These are phyloP conservation scores for Stichopus chloronotus DNA, from an alignment of 35 echinoderm and acorn worm species.

Conservation along the genomic window DNA sequence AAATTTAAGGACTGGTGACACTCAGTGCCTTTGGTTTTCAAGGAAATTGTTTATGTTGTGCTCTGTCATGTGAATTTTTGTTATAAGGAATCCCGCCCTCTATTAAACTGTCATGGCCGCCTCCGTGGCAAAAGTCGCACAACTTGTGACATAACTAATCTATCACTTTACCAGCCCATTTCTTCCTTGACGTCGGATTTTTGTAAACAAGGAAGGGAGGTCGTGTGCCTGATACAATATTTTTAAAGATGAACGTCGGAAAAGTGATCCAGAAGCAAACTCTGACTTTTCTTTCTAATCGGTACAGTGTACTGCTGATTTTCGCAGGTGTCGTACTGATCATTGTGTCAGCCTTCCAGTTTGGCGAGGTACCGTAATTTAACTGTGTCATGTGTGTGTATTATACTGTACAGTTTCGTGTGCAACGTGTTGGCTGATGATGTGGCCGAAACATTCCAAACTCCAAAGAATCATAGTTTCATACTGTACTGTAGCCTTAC, in stretches of 20 bases:
- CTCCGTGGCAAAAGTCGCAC: slow-evolving; percentile 45
- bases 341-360: slow-evolving; percentile 94
- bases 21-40: too few relatives aligned
- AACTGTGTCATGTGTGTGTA: background rate
- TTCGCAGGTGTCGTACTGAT: slow-evolving; percentile 79
- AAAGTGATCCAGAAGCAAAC: slow-evolving; percentile 97
- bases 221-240: background rate
- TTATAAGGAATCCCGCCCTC: slow-evolving; percentile 21
- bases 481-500: too few relatives aligned
- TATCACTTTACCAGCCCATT: too few relatives aligned
- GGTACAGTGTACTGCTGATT: slow-evolving; percentile 80
- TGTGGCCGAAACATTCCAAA: background rate
- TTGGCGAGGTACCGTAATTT: slow-evolving; percentile 83
- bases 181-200: background rate
- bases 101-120: slow-evolving; percentile 48
- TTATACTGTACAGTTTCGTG: background rate
- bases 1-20: too few relatives aligned
- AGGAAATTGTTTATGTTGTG: too few relatives aligned
- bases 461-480: background rate
- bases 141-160: background rate
- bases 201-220: background rate
- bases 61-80: too few relatives aligned
- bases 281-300: slow-evolving; percentile 85
- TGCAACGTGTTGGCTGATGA: background rate
- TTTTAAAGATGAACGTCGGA: slow-evolving; percentile 15